A percentile compares a stretch with the other conserved stretches of the same genome.
These are phyloP conservation scores for Agrotis exclamationis DNA, from an alignment of 2,888 invertebrate genomes.

Conservation along the genomic window DNA sequence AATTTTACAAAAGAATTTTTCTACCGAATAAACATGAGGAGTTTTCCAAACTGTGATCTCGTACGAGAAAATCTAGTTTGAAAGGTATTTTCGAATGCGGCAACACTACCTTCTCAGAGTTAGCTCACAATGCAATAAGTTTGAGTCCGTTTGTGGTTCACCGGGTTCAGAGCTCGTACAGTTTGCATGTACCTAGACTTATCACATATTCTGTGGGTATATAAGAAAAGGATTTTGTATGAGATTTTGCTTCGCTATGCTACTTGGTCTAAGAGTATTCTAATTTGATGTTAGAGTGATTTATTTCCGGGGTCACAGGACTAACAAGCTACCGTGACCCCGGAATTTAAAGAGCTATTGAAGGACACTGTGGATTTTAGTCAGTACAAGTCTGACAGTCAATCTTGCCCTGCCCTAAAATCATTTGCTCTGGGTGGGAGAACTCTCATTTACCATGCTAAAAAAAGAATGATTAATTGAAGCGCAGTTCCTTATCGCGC, in stretches of 20 bases:
- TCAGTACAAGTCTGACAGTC: too few relatives aligned
- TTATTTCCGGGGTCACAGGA: too few relatives aligned
- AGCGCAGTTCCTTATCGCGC: too few relatives aligned
- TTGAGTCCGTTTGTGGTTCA: constrained; percentile 30
- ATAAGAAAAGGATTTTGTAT: not conserved
- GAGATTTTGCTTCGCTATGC: not conserved
- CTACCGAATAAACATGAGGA: constrained; percentile 7
- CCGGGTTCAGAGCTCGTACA: not conserved
- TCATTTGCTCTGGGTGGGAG: too few relatives aligned
- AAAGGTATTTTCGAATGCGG: constrained; percentile 30
- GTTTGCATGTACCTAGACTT: not conserved
- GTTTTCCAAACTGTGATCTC: constrained; percentile 21
- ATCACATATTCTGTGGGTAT: not conserved
- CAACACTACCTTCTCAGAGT: constrained; percentile 11
- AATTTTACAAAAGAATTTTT: constrained; percentile 1
- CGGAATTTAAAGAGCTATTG: too few relatives aligned
- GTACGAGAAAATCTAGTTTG: constrained; percentile 31
- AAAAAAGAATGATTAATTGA: too few relatives aligned
- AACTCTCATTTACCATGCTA: too few relatives aligned
- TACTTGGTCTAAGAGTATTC: not conserved
- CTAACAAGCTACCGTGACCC: too few relatives aligned
- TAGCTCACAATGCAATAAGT: constrained; percentile 37
- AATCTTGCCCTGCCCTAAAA: too few relatives aligned
- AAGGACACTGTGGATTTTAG: too few relatives aligned
- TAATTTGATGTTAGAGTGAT: too few relatives aligned